Percentiles rank a stretch among this genome's conserved stretches.
Conservation (phyloP, 2,797 vertebrate species). For the Falco rusticolus region DNA sequence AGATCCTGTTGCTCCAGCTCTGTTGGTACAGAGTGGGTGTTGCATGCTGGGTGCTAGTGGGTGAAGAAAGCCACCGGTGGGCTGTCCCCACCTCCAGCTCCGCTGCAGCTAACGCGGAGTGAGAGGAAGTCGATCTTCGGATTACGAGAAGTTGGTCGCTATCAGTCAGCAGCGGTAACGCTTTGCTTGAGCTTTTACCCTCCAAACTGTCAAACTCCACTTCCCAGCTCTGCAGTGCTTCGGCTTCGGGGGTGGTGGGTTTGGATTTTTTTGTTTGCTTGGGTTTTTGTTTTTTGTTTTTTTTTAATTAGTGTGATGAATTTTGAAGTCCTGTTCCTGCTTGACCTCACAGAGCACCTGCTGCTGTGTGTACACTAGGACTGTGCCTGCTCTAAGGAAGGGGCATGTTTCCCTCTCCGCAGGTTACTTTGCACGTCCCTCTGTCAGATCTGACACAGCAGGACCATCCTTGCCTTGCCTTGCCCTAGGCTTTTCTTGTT, state of each 20-base stretch:
- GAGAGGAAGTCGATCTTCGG: background rate
- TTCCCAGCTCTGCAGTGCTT: background rate
- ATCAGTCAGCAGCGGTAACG: background rate
- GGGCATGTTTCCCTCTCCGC: background rate
- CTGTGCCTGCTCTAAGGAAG: background rate
- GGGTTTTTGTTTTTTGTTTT: background rate
- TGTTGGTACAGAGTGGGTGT: background rate
- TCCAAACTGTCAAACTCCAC: background rate
- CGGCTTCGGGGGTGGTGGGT: background rate
- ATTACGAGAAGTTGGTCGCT: conserved; percentile 26
- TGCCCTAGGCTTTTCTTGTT: background rate
- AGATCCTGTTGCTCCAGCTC: conserved; percentile 55
- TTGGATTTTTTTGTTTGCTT: background rate
- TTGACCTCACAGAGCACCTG: background rate
- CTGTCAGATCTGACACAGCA: background rate
- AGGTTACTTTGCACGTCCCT: background rate
- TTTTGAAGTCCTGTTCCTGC: background rate
- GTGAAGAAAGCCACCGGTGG: conserved; percentile 6
- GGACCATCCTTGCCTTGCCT: background rate
- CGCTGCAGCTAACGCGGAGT: background rate
- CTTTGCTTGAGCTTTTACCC: background rate
- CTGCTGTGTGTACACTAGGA: background rate
- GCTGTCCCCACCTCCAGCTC: conserved; percentile 43
- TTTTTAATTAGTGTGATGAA: background rate
- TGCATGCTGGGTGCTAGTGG: background rate